Base-by-base conservation (phyloP, 2,888 invertebrate genomes). In the Stenotaenia linearis region DNA sequence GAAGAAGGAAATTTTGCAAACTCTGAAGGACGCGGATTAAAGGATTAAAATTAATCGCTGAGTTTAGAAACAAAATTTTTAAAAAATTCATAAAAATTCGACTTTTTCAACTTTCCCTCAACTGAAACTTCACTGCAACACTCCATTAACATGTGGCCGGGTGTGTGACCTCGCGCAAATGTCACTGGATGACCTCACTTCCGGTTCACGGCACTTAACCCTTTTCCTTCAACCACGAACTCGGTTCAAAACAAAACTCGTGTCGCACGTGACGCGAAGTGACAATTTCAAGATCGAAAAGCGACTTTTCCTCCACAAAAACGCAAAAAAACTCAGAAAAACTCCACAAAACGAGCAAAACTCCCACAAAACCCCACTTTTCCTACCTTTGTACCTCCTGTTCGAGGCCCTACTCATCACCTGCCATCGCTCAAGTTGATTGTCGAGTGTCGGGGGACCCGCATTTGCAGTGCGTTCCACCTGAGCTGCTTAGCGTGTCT, bases 391-490 rank as follows among this genome's bases (percentile, higher is more conserved):
- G 28, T 25, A 69, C 25, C 25, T 28, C n/a, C 69, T 25, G 23
- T 69, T 69, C 25, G 69, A 69, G 69, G 69, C 25, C 15, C 69
- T 69, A 69, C 69, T 69, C 69, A 69, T 69, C 69, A 69, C 69
- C 69, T 25, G 69, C 69, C 69, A 69, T 69, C 28, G 15, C 18
- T 18, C 18, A n/a, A n/a, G 50, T 50, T 50, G 50, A 50, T 69
- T 69, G 69, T 69, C 28, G 10, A 28, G 69, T 25, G 15, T 6
- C 69, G 10, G 12, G 28, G 25, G 56, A 0, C 23, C 23, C 23
- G 56, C 56, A 56, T 23, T 56, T 28, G 25, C 69, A 69, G 28
- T 2, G 69, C 3, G 69, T 69, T 69, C 25, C 69, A 69, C 69
- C 69, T 28, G 69, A 69, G 69, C 28, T 28, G 69, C 2, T 69